Evolutionary conservation across 2,888 invertebrate genomes (phyloP).

Genomic region (Patella caerulea): DNA sequence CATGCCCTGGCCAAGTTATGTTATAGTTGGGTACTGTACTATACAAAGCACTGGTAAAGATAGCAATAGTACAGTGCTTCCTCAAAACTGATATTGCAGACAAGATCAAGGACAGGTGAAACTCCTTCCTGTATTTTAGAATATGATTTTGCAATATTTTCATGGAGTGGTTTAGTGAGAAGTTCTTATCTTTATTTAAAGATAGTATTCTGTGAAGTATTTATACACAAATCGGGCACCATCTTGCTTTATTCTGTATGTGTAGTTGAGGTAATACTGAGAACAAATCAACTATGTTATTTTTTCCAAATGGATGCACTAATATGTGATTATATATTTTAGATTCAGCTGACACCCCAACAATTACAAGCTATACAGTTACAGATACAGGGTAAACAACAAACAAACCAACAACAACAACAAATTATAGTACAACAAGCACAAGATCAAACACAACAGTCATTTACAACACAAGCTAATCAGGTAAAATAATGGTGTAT

Average conservation of each 20-base stretch:
- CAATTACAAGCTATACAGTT: conserved; percentile 64
- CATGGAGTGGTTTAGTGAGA: too few relatives aligned
- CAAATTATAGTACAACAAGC: conserved; percentile 36
- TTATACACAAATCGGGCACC: not conserved
- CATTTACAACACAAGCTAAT: conserved; percentile 40
- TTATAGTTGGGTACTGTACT: too few relatives aligned
- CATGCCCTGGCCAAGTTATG: too few relatives aligned
- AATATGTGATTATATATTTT: conserved; percentile 15
- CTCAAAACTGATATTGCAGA: too few relatives aligned
- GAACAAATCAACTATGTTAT: not conserved
- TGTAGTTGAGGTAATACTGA: not conserved
- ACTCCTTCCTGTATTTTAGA: too few relatives aligned
- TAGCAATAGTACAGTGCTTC: too few relatives aligned
- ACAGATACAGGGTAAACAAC: conserved; percentile 62
- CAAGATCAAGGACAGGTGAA: not conserved
- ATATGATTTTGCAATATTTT: too few relatives aligned
- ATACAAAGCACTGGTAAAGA: too few relatives aligned
- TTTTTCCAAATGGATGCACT: not conserved
- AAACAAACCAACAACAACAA: conserved; percentile 40
- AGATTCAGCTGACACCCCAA: conserved; percentile 64
- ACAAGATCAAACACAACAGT: conserved; percentile 39
- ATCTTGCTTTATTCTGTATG: not conserved
- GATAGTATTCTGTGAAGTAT: not conserved
- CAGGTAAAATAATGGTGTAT: conserved; percentile 26
- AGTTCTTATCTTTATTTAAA: too few relatives aligned